Percentiles rank a stretch among this genome's conserved stretches.
phyloP scores from a whole-genome alignment of 2,113 vertebrate species.

The Sprattus sprattus region DNA sequence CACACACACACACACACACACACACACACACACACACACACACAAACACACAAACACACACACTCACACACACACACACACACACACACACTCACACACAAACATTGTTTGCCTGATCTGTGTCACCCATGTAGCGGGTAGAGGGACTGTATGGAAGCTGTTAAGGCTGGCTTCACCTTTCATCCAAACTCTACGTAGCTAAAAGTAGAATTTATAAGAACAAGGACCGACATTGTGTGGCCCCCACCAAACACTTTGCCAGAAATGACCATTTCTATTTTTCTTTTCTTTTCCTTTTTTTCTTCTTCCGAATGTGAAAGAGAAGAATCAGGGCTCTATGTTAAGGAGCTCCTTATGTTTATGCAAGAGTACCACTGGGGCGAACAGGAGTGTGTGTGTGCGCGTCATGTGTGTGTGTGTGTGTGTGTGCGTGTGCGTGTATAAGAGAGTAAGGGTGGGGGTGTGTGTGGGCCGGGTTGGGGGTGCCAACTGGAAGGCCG shows the following conservation, averaged over 20 bases:
- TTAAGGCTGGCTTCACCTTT: slow-evolving; percentile 38
- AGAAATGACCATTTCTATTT: slow-evolving; percentile 49
- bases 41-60: background rate
- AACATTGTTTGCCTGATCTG: background rate
- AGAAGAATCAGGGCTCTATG: slow-evolving; percentile 23
- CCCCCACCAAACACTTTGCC: slow-evolving; percentile 18
- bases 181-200: slow-evolving; percentile 37
- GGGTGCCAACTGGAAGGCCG: slow-evolving; percentile 15
- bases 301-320: slow-evolving; percentile 17
- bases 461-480: no score
- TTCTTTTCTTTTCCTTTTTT: slow-evolving; percentile 39
- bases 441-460: background rate
- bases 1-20: background rate
- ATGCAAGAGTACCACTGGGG: slow-evolving; percentile 31
- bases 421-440: background rate
- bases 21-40: background rate
- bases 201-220: slow-evolving; percentile 41
- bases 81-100: background rate
- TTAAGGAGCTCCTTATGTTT: slow-evolving; percentile 38
- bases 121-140: background rate
- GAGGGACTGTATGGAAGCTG: slow-evolving; percentile 14
- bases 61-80: background rate
- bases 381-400: background rate
- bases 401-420: background rate
- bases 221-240: slow-evolving; percentile 46